Evolutionary conservation across 1,140 invertebrate species (phyloP).

Genomic region (Lerema accius): DNA sequence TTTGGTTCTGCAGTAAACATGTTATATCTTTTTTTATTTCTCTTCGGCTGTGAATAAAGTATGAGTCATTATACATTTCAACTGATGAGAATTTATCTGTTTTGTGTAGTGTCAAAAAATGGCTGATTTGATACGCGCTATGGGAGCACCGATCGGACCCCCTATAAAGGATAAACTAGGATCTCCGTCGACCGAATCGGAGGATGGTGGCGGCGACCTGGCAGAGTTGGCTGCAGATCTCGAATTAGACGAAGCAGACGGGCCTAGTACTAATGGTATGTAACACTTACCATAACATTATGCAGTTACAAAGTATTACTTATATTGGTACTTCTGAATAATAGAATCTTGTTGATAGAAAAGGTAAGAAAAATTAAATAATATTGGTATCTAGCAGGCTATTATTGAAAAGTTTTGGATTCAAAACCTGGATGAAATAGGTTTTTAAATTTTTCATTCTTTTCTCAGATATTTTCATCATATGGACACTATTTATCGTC

Average conservation of each 20-base stretch:
- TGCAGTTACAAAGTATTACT: no score
- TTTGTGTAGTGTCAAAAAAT: slow-evolving; percentile 67
- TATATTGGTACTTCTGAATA: no score
- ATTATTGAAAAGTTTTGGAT: no score
- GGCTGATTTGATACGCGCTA: slow-evolving; percentile 86
- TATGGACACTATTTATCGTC: no score
- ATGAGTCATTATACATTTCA: slow-evolving; percentile 54
- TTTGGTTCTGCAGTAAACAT: slow-evolving; percentile 57
- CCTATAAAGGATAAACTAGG: slow-evolving; percentile 88
- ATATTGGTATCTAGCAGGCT: no score
- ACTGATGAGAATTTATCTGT: slow-evolving; percentile 40
- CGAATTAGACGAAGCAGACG: slow-evolving; percentile 91
- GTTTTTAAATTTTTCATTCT: no score
- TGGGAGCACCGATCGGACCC: slow-evolving; percentile 84
- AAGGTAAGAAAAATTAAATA: no score
- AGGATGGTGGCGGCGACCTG: slow-evolving; percentile 89
- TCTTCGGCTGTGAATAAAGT: slow-evolving; percentile 51
- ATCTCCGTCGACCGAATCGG: slow-evolving; percentile 92
- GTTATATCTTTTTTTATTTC: slow-evolving; percentile 48
- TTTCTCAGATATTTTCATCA: no score
- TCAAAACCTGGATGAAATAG: no score
- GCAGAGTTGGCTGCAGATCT: slow-evolving; percentile 88
- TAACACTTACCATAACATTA: slow-evolving; percentile 13
- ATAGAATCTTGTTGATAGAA: no score
- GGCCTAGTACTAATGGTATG: slow-evolving; percentile 85